Percentiles rank a stretch among this genome's conserved stretches.
Evolutionary conservation across 2,888 invertebrate species (phyloP).

Genomic region (Pedicia rivosa): DNA sequence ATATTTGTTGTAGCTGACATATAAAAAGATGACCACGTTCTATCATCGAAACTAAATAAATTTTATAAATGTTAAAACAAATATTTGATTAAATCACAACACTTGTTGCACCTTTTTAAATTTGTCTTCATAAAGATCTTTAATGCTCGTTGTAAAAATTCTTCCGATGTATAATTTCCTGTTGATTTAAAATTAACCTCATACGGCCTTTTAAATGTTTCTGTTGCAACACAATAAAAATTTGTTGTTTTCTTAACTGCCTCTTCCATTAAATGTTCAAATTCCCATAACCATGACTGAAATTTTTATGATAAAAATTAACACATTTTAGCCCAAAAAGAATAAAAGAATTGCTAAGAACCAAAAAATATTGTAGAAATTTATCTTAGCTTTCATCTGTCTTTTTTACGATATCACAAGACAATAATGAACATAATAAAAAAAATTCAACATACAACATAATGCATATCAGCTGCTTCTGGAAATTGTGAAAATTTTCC

Average conservation of each 20-base stretch:
- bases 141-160: background rate
- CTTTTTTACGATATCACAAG: no score
- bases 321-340: no score
- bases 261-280: slow-evolving; percentile 4
- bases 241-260: background rate
- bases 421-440: no score
- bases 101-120: background rate
- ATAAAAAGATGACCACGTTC: background rate
- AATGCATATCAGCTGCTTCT: background rate
- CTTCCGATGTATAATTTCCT: background rate
- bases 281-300: background rate
- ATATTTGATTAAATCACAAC: no score
- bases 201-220: background rate
- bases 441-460: no score
- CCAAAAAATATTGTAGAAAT: no score
- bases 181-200: background rate
- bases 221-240: slow-evolving; percentile 4
- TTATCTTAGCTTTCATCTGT: no score
- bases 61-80: no score
- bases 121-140: background rate
- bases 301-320: no score
- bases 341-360: no score
- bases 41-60: background rate
- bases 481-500: background rate
- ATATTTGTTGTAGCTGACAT: background rate